These are phyloP conservation scores for Cairina moschata DNA, from an alignment of 2,113 vertebrate species.

Conservation along the genomic window DNA sequence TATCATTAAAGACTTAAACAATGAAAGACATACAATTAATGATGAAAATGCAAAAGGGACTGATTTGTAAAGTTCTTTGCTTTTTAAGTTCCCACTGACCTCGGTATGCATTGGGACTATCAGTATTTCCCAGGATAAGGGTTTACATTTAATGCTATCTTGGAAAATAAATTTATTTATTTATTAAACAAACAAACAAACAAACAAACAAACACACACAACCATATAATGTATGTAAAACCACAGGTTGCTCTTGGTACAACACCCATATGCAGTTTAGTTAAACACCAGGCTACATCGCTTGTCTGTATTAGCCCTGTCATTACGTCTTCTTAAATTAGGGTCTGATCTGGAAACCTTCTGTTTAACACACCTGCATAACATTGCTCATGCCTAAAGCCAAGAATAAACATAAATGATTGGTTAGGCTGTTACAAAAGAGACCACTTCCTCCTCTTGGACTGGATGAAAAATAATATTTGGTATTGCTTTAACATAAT, in stretches of 20 bases:
- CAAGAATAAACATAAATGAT: not conserved
- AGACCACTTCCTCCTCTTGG: not conserved
- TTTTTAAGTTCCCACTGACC: not conserved
- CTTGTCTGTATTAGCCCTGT: not conserved
- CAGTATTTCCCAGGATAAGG: not conserved
- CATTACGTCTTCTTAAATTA: not conserved
- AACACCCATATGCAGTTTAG: not conserved
- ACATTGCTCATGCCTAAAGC: not conserved
- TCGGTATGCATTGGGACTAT: not conserved
- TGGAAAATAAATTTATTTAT: too few relatives aligned
- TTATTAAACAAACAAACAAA: not conserved
- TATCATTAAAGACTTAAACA: not conserved
- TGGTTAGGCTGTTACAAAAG: not conserved
- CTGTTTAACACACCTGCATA: not conserved
- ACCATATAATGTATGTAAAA: not conserved
- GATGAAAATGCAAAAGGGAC: not conserved
- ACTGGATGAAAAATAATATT: not conserved
- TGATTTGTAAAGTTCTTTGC: not conserved
- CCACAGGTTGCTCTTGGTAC: not conserved
- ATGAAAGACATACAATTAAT: not conserved
- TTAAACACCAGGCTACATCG: not conserved
- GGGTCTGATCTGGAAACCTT: not conserved
- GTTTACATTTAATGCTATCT: not conserved
- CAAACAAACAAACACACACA: not conserved
- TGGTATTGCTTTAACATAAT: not conserved